Evolutionary conservation across 2,113 vertebrate genomes (phyloP).

Genomic region (Aix galericulata): DNA sequence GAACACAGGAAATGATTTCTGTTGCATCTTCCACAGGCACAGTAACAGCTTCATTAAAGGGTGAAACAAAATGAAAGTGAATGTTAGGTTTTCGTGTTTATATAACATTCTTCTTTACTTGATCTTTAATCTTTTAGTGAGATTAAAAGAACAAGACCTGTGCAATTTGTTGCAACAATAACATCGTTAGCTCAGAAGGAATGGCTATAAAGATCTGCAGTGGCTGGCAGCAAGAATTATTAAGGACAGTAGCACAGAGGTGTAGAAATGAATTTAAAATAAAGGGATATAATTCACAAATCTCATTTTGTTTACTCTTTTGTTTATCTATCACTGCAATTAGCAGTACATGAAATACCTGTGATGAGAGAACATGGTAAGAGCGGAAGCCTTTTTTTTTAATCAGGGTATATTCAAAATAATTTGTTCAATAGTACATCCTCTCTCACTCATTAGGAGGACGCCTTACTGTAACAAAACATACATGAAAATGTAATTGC

Average conservation of each 20-base stretch:
- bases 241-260: background rate
- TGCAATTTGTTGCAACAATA: conserved; percentile 14
- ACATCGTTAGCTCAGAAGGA: background rate
- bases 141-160: conserved; percentile 3
- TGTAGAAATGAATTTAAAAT: background rate
- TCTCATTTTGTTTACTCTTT: background rate
- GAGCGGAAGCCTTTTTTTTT: background rate
- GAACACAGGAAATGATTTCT: conserved; percentile 38
- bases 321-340: conserved; percentile 9
- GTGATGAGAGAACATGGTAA: background rate
- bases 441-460: background rate
- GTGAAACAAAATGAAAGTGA: conserved; percentile 23
- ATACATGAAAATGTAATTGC: background rate
- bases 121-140: conserved; percentile 19
- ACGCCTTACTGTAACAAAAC: background rate
- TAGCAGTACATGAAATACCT: background rate
- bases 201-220: background rate
- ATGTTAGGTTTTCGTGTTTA: background rate
- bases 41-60: conserved; percentile 54
- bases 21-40: conserved; percentile 38
- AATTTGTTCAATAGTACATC: background rate
- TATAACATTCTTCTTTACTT: background rate
- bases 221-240: background rate
- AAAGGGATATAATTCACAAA: background rate
- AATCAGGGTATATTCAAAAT: background rate